Conservation (phyloP, 92 coral and sea anemone species). For the Epizoanthus scotinus region DNA sequence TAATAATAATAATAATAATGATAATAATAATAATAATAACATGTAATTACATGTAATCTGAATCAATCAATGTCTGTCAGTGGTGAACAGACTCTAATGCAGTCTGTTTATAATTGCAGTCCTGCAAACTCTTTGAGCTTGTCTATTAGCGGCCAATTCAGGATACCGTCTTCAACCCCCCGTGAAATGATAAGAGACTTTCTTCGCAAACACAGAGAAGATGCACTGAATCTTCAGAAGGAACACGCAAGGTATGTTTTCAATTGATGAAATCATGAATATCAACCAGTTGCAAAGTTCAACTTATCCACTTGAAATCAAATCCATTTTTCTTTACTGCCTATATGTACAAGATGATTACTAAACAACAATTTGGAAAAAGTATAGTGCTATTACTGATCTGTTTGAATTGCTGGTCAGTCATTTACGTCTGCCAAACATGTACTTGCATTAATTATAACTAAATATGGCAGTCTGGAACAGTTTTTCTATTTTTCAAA, state of each 20-base stretch:
- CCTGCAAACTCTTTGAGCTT: slow-evolving; percentile 75
- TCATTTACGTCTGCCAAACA: too few relatives aligned
- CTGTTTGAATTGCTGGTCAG: too few relatives aligned
- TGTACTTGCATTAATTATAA: too few relatives aligned
- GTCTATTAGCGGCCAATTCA: slow-evolving; percentile 72
- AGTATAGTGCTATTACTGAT: too few relatives aligned
- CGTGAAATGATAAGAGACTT: slow-evolving; percentile 68
- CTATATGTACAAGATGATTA: too few relatives aligned
- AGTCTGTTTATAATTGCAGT: slow-evolving; percentile 38
- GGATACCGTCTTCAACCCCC: slow-evolving; percentile 73
- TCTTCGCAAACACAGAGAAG: slow-evolving; percentile 59
- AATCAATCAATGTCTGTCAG: background rate
- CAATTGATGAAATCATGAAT: background rate
- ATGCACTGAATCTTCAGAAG: slow-evolving; percentile 55
- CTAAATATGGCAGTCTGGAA: too few relatives aligned
- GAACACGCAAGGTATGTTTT: slow-evolving; percentile 55
- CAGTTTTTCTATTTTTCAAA: background rate
- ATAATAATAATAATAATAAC: too few relatives aligned
- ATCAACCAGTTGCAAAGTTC: background rate
- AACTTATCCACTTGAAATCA: too few relatives aligned
- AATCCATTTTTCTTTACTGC: too few relatives aligned
- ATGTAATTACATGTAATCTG: background rate
- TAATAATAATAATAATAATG: too few relatives aligned
- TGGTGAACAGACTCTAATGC: background rate
- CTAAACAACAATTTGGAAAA: too few relatives aligned